Percentiles rank a stretch among this genome's conserved stretches.
Conservation (phyloP, 2,888 invertebrate species). For the Lapara coniferarum region DNA sequence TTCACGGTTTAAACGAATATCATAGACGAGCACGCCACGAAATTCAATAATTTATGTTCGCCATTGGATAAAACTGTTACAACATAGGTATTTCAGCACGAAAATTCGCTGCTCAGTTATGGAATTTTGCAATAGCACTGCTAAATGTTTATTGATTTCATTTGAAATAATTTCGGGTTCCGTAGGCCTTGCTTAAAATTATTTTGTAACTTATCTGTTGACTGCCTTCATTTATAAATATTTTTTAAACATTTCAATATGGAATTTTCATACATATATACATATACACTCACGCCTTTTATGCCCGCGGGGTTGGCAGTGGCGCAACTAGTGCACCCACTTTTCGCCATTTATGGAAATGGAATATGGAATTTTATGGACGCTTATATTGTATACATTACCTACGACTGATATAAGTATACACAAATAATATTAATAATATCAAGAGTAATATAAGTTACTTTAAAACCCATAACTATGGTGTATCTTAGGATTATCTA, state of each 20-base stretch:
- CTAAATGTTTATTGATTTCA: not conserved
- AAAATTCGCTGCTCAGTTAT: not conserved
- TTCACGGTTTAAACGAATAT: slow-evolving; percentile 9
- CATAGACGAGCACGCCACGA: not conserved
- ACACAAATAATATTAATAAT: too few relatives aligned
- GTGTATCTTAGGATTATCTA: too few relatives aligned
- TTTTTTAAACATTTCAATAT: not conserved
- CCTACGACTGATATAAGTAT: too few relatives aligned
- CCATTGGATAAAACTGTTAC: not conserved
- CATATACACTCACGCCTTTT: too few relatives aligned
- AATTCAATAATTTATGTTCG: slow-evolving; percentile 9
- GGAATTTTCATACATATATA: too few relatives aligned
- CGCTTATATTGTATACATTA: too few relatives aligned
- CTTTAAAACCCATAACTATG: too few relatives aligned
- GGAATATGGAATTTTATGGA: not conserved
- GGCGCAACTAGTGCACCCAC: too few relatives aligned
- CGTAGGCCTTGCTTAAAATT: not conserved
- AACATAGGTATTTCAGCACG: not conserved
- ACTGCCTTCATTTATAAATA: not conserved
- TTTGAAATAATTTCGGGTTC: not conserved
- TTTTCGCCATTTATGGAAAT: too few relatives aligned
- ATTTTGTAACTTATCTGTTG: not conserved
- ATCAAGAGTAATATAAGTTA: too few relatives aligned
- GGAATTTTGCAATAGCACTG: not conserved
- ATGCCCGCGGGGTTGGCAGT: too few relatives aligned